A percentile compares a stretch with the other conserved stretches of the same genome.
These are phyloP conservation scores for Aporophyla lueneburgensis DNA, from an alignment of 2,888 invertebrate genomes.

Conservation along the genomic window DNA sequence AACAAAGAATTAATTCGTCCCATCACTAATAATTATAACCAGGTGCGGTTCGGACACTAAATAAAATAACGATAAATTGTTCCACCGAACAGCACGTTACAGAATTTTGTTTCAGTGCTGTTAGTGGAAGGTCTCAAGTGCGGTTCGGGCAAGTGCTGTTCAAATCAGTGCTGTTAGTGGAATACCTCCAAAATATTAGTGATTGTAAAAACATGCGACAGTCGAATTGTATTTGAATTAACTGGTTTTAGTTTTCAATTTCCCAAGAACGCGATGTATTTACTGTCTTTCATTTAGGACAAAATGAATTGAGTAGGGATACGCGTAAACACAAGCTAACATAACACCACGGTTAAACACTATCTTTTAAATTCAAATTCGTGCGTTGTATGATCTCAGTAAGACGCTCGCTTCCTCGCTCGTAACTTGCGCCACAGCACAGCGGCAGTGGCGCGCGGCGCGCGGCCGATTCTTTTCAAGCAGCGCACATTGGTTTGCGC, in stretches of 20 bases:
- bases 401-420: background rate
- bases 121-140: no score
- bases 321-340: background rate
- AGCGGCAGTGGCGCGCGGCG: slow-evolving; percentile 26
- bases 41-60: no score
- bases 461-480: slow-evolving; percentile 50
- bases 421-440: slow-evolving; percentile 17
- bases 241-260: background rate
- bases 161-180: no score
- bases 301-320: background rate
- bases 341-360: no score
- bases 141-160: no score
- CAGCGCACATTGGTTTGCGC: slow-evolving; percentile 61
- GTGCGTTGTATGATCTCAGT: background rate
- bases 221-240: background rate
- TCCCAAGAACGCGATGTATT: no score
- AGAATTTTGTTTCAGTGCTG: no score
- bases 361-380: background rate
- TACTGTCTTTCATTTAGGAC: background rate
- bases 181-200: no score
- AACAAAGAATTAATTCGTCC: no score
- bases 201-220: background rate
- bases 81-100: no score
- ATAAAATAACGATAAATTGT: no score
- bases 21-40: no score